phyloP scores from a whole-genome alignment of 2,888 invertebrate genomes.

The Suillia variegata region DNA sequence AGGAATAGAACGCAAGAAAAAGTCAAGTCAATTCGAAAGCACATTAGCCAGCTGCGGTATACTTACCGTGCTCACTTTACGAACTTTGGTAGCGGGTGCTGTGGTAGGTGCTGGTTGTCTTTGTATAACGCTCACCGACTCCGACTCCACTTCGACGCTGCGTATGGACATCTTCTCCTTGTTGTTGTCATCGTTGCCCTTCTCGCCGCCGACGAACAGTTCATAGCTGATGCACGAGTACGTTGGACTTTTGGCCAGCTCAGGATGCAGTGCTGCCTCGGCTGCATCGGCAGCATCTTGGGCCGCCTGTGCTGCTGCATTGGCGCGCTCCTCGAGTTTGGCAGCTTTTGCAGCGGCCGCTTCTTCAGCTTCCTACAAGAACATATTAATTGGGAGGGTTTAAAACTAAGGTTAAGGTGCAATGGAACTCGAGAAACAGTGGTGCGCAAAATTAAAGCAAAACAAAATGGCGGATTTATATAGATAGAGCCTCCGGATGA shows the following conservation, averaged over 20 bases:
- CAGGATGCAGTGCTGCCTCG: conserved; percentile 64
- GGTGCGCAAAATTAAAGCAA: conserved; percentile 3
- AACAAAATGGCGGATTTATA: conserved; percentile 1
- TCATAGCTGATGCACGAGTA: conserved; percentile 93
- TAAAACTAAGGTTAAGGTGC: conserved; percentile 32
- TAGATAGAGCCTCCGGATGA: background rate
- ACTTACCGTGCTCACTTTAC: conserved; percentile 95
- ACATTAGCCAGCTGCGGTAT: conserved; percentile 57
- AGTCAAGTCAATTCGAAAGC: conserved; percentile 38
- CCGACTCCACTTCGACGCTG: conserved; percentile 85
- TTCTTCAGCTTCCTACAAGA: conserved; percentile 80
- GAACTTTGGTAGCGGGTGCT: conserved; percentile 69
- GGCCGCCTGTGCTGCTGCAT: conserved; percentile 70
- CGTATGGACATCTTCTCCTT: conserved; percentile 91
- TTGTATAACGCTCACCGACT: conserved; percentile 84
- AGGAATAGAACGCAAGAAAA: too few relatives aligned
- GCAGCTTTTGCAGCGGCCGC: conserved; percentile 71
- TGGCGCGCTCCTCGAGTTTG: conserved; percentile 63
- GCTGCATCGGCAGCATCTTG: conserved; percentile 59
- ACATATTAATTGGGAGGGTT: conserved; percentile 33
- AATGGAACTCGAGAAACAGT: conserved; percentile 9
- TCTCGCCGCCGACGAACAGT: conserved; percentile 86
- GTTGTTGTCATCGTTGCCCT: conserved; percentile 87
- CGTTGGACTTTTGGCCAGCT: conserved; percentile 87
- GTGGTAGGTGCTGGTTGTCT: conserved; percentile 64